These are phyloP conservation scores for Ciconia stormi DNA, from an alignment of 2,113 vertebrate genomes.

Conservation along the genomic window DNA sequence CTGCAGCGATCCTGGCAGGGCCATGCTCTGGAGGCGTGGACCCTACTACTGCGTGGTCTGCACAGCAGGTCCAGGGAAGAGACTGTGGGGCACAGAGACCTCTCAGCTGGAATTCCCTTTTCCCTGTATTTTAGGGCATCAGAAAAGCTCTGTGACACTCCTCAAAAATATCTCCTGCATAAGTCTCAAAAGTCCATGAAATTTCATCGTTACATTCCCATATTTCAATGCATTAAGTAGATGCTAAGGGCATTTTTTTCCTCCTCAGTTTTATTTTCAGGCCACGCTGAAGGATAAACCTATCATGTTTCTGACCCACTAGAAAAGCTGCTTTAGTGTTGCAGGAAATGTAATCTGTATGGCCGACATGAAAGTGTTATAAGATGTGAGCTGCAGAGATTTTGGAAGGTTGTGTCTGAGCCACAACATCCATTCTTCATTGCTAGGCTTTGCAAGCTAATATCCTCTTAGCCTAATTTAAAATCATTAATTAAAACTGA, in stretches of 20 bases:
- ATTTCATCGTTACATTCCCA: background rate
- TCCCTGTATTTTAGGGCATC: background rate
- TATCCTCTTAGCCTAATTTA: slow-evolving; percentile 81
- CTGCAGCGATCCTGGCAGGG: background rate
- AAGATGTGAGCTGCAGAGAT: slow-evolving; percentile 55
- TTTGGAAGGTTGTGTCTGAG: slow-evolving; percentile 68
- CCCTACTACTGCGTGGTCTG: background rate
- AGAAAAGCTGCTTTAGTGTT: slow-evolving; percentile 58
- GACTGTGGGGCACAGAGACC: background rate
- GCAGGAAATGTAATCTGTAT: slow-evolving; percentile 70
- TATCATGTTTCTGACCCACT: slow-evolving; percentile 66
- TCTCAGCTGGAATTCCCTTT: background rate
- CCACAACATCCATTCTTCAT: slow-evolving; percentile 61
- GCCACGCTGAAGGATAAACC: slow-evolving; percentile 28
- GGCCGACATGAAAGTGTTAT: slow-evolving; percentile 64
- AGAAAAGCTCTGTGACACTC: background rate
- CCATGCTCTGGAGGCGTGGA: accelerated
- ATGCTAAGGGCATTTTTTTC: background rate
- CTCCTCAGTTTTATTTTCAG: slow-evolving; percentile 10
- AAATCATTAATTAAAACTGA: slow-evolving; percentile 68
- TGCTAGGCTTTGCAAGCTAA: slow-evolving; percentile 68
- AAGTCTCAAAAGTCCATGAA: background rate
- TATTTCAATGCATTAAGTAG: background rate
- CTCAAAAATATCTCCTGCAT: background rate
- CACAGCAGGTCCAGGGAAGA: background rate